These are phyloP conservation scores for Anthoscopus minutus DNA, from an alignment of 2,113 vertebrate genomes.

Conservation along the genomic window DNA sequence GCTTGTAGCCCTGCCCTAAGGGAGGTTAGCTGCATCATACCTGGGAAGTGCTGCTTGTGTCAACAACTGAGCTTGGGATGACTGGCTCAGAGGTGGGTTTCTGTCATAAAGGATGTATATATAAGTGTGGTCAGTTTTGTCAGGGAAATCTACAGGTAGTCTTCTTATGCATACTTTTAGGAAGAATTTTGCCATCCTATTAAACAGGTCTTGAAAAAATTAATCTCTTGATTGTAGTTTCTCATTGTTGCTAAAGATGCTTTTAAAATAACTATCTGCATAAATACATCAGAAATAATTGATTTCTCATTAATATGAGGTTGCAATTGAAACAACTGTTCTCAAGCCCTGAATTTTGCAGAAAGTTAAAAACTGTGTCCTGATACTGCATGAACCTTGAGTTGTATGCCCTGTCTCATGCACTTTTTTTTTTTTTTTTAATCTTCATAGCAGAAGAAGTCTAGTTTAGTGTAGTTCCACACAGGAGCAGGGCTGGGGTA, in stretches of 20 bases:
- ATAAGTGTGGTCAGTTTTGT: background rate
- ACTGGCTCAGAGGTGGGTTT: background rate
- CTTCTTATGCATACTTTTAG: background rate
- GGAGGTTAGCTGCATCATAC: background rate
- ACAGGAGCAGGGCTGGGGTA: background rate
- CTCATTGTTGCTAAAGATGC: background rate
- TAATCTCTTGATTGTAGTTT: background rate
- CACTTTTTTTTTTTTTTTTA: background rate
- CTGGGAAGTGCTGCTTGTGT: background rate
- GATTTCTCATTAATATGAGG: background rate
- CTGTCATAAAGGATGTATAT: background rate
- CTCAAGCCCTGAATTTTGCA: background rate
- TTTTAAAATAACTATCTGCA: background rate
- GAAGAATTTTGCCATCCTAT: background rate
- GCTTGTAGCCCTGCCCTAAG: background rate
- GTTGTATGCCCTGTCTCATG: background rate
- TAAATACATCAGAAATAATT: background rate
- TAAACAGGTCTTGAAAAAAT: background rate
- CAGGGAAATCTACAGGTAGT: background rate
- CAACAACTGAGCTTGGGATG: rapidly evolving
- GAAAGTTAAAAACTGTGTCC: background rate
- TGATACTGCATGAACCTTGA: background rate
- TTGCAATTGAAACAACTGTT: background rate
- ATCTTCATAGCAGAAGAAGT: background rate
- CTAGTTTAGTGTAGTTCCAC: background rate